Percentiles rank a stretch among this genome's conserved stretches.
These are phyloP conservation scores for Sandelia bainsii DNA, from an alignment of 2,797 vertebrate genomes.

Conservation along the genomic window DNA sequence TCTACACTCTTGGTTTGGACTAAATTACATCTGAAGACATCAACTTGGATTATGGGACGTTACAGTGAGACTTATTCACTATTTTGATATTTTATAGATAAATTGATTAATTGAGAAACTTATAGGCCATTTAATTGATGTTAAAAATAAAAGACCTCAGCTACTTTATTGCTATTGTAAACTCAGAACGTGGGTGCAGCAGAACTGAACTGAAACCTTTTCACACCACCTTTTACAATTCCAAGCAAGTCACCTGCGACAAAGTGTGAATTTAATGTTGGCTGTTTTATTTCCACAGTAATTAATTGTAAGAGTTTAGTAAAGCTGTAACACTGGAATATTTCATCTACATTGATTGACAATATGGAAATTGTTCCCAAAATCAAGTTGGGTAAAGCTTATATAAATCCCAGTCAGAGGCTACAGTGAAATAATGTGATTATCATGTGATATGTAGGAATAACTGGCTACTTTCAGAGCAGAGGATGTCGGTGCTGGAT, in stretches of 20 bases:
- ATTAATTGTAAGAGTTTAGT: neutral
- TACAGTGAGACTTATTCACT: too few species aligned
- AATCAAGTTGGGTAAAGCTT: neutral
- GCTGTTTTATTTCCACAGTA: neutral
- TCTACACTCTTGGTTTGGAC: too few species aligned
- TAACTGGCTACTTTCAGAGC: neutral
- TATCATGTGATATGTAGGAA: conserved; percentile 1
- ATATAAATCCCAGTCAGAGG: neutral
- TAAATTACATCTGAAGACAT: too few species aligned
- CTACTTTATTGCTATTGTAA: neutral
- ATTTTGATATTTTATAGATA: too few species aligned
- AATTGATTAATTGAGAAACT: too few species aligned
- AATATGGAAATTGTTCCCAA: too few species aligned
- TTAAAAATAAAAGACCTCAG: too few species aligned
- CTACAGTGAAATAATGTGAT: neutral
- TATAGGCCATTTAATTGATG: too few species aligned
- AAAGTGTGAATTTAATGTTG: neutral
- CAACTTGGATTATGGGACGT: too few species aligned
- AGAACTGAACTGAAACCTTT: too few species aligned
- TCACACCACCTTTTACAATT: neutral
- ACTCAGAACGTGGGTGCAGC: neutral
- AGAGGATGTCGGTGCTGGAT: neutral
- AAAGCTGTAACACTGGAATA: neutral
- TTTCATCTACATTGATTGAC: neutral
- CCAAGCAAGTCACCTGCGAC: neutral